These are phyloP conservation scores for Malacoraja senta DNA, from an alignment of 2,797 vertebrate genomes.

Conservation along the genomic window DNA sequence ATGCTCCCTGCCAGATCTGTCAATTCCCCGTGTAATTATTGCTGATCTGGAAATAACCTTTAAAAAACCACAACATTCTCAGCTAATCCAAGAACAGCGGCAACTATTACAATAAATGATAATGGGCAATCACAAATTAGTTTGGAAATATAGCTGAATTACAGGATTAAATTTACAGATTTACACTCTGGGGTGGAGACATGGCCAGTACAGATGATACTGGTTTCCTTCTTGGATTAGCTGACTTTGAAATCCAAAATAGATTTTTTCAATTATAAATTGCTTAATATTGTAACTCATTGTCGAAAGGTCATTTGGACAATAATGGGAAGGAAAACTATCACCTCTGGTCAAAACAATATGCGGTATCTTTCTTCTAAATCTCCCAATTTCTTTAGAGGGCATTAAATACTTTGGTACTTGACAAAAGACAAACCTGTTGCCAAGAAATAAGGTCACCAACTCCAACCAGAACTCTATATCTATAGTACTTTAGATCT, in stretches of 20 bases:
- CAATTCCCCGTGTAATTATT: neutral
- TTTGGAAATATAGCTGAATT: neutral
- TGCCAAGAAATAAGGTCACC: neutral
- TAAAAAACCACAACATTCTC: neutral
- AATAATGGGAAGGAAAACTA: neutral
- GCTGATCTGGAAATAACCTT: neutral
- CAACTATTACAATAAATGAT: neutral
- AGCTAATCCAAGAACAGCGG: neutral
- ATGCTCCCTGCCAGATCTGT: neutral
- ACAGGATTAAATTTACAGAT: neutral
- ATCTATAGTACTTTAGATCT: no score
- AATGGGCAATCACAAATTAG: no score
- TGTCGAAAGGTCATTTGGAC: no score
- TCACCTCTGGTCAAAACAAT: neutral
- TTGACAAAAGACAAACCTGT: no score
- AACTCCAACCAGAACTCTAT: neutral
- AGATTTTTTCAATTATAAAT: neutral
- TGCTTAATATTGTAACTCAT: neutral
- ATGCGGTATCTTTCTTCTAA: neutral
- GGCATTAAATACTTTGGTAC: neutral
- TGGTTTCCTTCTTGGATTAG: no score
- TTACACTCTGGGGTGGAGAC: neutral
- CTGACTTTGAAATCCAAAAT: neutral
- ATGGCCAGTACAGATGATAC: neutral
- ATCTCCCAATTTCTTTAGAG: neutral